Evolutionary conservation across 2,888 invertebrate species (phyloP), one percentile per base, ranked within the genome.

Genomic region (Alentia gelatinosa): DNA sequence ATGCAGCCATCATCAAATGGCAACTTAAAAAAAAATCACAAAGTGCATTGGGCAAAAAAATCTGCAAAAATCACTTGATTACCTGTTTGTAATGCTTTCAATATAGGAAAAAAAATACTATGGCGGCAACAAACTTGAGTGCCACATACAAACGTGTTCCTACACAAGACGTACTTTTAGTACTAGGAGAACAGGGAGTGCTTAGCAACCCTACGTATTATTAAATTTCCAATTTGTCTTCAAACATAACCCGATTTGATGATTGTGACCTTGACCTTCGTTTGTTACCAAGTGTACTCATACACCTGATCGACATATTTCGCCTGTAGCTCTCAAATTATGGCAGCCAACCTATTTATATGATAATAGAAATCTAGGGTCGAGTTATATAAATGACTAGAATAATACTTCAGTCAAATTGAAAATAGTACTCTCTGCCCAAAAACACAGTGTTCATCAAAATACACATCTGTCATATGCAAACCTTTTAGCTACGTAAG

Each of bases 351-450:
- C 47, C 47, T 19, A 79, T 35, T 79, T 12, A 33, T 79, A 79
- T 35, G 39, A 47, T 86, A 86, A 86, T 86, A 86, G 47, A 47
- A 86, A 86, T 86, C 86, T 86, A 86, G 86, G 86, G 50, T 86
- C 42, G 33, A 86, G 47, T 86, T 86, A 47, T 86, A 86, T 86
- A 86, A 86, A 86, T 86, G 86, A 86, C 86, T 86, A 86, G 86
- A 86, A 86, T 86, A 86, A 86, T 86, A 86, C 86, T 86, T 86
- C 86, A 86, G 86, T 86, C 86, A 86, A 86, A 86, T 86, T 42
- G 86, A 86, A 86, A 86, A 86, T 86, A 86, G 86, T 86, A 86
- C 86, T 42, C 47, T 86, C 86, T 86, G 86, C 42, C 86, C 30
- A 86, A 86, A 83, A 83, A 37, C 35, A 84, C 50, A 86, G 42